Conservation (phyloP, 2,888 invertebrate genomes). For the Meghimatium bilineatum region DNA sequence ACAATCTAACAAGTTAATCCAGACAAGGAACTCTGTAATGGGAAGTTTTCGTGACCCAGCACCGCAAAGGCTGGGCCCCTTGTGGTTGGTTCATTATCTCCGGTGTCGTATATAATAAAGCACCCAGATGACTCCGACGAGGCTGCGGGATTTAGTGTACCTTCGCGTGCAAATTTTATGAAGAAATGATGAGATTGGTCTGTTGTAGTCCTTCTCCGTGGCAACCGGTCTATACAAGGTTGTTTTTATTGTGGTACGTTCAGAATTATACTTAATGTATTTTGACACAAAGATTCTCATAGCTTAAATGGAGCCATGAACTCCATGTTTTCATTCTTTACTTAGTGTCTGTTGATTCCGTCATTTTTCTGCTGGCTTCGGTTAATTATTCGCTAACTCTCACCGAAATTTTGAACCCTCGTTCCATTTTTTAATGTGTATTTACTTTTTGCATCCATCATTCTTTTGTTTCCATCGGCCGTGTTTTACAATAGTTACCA, state of each 20-base stretch:
- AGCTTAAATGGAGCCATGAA: too few species aligned
- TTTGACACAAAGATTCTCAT: background rate
- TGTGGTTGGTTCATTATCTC: conserved; percentile 48
- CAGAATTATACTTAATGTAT: background rate
- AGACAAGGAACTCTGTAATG: conserved; percentile 37
- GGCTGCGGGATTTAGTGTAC: conserved; percentile 26
- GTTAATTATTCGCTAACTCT: too few species aligned
- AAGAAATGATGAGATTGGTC: conserved; percentile 21
- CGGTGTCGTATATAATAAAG: conserved; percentile 47
- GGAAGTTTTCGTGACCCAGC: conserved; percentile 47
- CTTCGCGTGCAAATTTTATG: conserved; percentile 46
- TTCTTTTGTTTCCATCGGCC: too few species aligned
- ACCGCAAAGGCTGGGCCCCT: conserved; percentile 34
- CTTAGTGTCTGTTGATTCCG: too few species aligned
- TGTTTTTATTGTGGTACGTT: conserved; percentile 22
- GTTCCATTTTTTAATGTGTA: too few species aligned
- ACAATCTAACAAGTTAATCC: conserved; percentile 29
- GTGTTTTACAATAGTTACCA: too few species aligned
- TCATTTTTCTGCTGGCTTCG: too few species aligned
- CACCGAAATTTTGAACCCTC: too few species aligned
- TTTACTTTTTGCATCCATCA: too few species aligned
- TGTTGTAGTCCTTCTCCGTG: conserved; percentile 4
- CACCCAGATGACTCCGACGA: conserved; percentile 34
- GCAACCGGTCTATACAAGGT: background rate
- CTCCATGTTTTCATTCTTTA: too few species aligned